Evolutionary conservation across 2,888 invertebrate genomes (phyloP).

Genomic region (Entomobrya multifasciata): DNA sequence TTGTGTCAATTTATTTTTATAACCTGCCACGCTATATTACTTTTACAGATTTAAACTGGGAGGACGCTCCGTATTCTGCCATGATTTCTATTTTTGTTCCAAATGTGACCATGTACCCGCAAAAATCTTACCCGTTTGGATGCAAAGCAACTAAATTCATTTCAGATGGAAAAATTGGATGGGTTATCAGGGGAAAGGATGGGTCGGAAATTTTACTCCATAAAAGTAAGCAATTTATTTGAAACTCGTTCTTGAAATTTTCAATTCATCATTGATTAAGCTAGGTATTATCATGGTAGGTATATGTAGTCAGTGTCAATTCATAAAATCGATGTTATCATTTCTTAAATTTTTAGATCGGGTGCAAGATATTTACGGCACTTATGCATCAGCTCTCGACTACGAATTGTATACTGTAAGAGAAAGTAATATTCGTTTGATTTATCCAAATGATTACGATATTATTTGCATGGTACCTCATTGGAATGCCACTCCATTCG

Average conservation of each 20-base stretch:
- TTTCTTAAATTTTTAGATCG: too few species aligned
- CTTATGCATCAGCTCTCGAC: slow-evolving; percentile 50
- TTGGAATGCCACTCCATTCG: slow-evolving; percentile 70
- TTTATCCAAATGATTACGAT: slow-evolving; percentile 76
- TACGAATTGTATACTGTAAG: slow-evolving; percentile 68
- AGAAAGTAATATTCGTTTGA: slow-evolving; percentile 73
- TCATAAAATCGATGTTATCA: too few species aligned
- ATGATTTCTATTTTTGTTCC: slow-evolving; percentile 66
- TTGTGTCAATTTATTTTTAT: too few species aligned
- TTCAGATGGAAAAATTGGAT: slow-evolving; percentile 73
- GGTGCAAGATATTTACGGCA: slow-evolving; percentile 54
- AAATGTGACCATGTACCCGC: slow-evolving; percentile 72
- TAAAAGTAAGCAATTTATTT: slow-evolving; percentile 64
- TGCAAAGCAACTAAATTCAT: slow-evolving; percentile 68
- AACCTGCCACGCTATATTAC: too few species aligned
- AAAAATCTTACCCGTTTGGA: slow-evolving; percentile 72
- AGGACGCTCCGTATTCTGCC: slow-evolving; percentile 65
- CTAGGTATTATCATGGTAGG: too few species aligned
- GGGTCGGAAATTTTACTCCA: slow-evolving; percentile 74
- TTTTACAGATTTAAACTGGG: slow-evolving; percentile 70
- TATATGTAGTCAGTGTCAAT: too few species aligned
- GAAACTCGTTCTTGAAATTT: neutral
- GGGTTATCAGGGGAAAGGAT: slow-evolving; percentile 75
- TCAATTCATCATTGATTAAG: neutral
- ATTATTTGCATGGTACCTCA: slow-evolving; percentile 68